Percentiles rank a stretch among this genome's conserved stretches.
Evolutionary conservation across 2,113 vertebrate genomes (phyloP).

Genomic region (Aleadryas rufinucha): DNA sequence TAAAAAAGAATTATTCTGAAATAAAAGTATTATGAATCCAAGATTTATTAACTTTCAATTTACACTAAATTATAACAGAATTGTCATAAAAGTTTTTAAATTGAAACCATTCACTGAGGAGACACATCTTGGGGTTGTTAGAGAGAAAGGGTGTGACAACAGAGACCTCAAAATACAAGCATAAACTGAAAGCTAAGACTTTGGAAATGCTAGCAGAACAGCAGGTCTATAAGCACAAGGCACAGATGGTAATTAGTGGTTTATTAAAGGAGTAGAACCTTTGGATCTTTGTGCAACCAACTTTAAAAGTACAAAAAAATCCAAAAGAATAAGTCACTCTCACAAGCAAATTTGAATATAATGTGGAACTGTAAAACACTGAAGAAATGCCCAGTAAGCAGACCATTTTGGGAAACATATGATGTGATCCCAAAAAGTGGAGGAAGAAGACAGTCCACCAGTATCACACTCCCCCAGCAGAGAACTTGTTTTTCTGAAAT

Average conservation of each 20-base stretch:
- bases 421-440: not conserved
- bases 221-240: not conserved
- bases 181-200: not conserved
- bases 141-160: not conserved
- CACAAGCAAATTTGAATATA: not conserved
- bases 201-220: not conserved
- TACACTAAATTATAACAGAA: not conserved
- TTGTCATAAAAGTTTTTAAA: not conserved
- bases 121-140: not conserved
- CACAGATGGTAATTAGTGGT: not conserved
- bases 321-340: not conserved
- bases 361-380: not conserved
- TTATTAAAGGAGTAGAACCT: not conserved
- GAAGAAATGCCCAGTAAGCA: not conserved
- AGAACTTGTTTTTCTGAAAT: not conserved
- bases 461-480: accelerated
- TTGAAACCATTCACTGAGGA: not conserved
- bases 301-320: not conserved
- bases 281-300: not conserved
- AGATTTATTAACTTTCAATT: not conserved
- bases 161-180: not conserved
- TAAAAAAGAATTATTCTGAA: not conserved
- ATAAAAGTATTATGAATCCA: not conserved
- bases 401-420: accelerated
- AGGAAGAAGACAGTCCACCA: accelerated